phyloP scores from a whole-genome alignment of 2,888 invertebrate species.

The Labia minor region DNA sequence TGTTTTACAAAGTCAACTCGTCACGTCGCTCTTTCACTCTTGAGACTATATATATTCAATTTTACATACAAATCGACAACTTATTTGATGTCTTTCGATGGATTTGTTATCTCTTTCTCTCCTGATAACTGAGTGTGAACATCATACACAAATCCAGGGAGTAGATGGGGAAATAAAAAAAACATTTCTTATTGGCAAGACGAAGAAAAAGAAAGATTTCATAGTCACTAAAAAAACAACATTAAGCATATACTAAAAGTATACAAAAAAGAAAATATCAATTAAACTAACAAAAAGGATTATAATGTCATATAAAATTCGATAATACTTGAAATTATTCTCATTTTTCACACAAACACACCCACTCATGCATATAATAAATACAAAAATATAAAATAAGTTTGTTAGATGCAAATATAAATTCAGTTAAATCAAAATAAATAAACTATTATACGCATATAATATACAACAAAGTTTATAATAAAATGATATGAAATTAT shows the following conservation, averaged over 20 bases:
- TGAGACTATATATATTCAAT: constrained; percentile 13
- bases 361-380: too few species aligned
- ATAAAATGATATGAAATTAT: too few species aligned
- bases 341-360: too few species aligned
- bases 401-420: too few species aligned
- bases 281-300: too few species aligned
- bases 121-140: not conserved
- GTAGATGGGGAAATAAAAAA: too few species aligned
- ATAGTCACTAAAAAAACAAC: not conserved
- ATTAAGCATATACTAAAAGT: not conserved
- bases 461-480: too few species aligned
- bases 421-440: too few species aligned
- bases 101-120: not conserved
- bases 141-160: not conserved
- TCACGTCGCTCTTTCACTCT: not conserved
- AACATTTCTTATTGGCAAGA: not conserved
- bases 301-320: too few species aligned
- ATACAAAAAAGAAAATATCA: not conserved
- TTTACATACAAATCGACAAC: constrained; percentile 5
- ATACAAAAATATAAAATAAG: too few species aligned
- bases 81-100: not conserved
- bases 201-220: not conserved
- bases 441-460: too few species aligned
- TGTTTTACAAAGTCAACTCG: not conserved
- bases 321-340: too few species aligned